Evolutionary conservation across 2,797 vertebrate species (phyloP).

Genomic region (Psittacula echo): DNA sequence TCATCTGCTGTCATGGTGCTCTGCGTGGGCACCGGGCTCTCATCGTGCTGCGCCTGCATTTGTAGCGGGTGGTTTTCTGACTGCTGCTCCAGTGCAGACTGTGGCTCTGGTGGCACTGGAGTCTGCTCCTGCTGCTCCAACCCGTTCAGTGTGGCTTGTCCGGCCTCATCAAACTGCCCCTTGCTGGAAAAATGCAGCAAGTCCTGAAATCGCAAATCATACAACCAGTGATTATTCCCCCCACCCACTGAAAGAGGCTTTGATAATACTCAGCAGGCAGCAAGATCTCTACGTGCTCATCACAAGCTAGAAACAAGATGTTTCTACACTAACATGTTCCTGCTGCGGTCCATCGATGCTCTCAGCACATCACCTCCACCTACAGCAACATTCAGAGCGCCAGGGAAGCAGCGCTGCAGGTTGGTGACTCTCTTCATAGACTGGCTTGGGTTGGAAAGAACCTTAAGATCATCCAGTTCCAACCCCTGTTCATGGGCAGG

Average conservation of each 20-base stretch:
- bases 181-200: conserved; percentile 88
- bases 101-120: conserved; percentile 53
- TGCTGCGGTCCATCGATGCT: neutral
- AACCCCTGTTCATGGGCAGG: neutral
- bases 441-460: neutral
- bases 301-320: neutral
- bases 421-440: neutral
- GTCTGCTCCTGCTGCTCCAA: conserved; percentile 84
- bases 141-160: conserved; percentile 84
- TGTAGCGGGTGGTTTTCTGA: conserved; percentile 58
- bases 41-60: conserved; percentile 82
- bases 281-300: neutral
- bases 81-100: conserved; percentile 71
- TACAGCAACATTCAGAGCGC: neutral
- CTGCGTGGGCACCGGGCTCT: conserved; percentile 72
- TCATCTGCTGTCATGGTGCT: conserved; percentile 89
- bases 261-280: neutral
- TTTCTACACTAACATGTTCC: neutral
- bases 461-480: neutral
- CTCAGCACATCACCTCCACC: neutral
- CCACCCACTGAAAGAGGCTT: conserved; percentile 23
- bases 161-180: conserved; percentile 83
- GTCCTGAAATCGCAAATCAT: conserved; percentile 82
- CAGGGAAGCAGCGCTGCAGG: neutral
- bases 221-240: conserved; percentile 59